phyloP scores from a whole-genome alignment of 1,140 invertebrate species.

The Chlorops oryzae region DNA sequence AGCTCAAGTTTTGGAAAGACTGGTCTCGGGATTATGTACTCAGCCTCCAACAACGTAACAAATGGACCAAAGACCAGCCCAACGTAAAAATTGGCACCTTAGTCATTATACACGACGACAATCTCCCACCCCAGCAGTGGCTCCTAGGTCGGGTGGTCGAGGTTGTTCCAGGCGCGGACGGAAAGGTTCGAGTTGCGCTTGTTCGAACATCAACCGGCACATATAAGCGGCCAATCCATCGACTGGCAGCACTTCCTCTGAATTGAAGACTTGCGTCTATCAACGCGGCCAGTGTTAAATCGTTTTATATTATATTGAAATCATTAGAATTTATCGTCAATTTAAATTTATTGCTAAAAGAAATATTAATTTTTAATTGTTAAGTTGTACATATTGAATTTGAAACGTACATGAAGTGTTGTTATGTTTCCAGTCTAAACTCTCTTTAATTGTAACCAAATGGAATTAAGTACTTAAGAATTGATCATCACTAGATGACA shows the following conservation, averaged over 20 bases:
- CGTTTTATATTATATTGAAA: too few relatives aligned
- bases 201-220: slow-evolving; percentile 24
- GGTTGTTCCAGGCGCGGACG: slow-evolving; percentile 36
- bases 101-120: slow-evolving; percentile 38
- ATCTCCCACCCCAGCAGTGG: slow-evolving; percentile 43
- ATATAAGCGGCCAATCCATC: slow-evolving; percentile 19
- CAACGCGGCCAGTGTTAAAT: too few relatives aligned
- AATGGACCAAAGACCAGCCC: slow-evolving; percentile 25
- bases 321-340: too few relatives aligned
- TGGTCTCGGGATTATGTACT: slow-evolving; percentile 30
- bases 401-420: too few relatives aligned
- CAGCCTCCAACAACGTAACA: slow-evolving; percentile 26
- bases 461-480: too few relatives aligned
- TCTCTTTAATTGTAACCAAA: too few relatives aligned
- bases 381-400: too few relatives aligned
- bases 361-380: too few relatives aligned
- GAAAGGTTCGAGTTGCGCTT: slow-evolving; percentile 34
- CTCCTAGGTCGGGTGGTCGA: slow-evolving; percentile 34
- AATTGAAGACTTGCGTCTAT: too few relatives aligned
- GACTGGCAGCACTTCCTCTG: slow-evolving; percentile 12
- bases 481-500: too few relatives aligned
- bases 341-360: too few relatives aligned
- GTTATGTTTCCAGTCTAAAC: too few relatives aligned
- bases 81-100: slow-evolving; percentile 23
- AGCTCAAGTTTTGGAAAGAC: slow-evolving; percentile 25